Evolutionary conservation across 2,113 vertebrate species (phyloP).

Genomic region (Actenoides hombroni): DNA sequence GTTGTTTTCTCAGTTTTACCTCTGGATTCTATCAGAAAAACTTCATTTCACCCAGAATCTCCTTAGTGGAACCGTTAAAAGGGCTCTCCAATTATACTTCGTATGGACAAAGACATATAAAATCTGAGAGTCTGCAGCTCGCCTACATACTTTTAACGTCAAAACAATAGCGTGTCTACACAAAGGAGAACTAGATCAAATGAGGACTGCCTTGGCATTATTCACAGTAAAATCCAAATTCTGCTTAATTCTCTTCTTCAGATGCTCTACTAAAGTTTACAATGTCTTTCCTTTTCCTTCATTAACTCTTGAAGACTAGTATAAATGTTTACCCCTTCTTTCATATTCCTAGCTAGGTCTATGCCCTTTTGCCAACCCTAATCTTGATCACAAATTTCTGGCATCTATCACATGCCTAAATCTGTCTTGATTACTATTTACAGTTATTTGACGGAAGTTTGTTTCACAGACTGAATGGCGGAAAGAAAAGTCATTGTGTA

Average conservation of each 20-base stretch:
- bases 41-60: background rate
- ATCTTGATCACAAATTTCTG: background rate
- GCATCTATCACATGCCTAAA: accelerated
- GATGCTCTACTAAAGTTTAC: background rate
- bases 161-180: background rate
- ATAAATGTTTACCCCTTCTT: background rate
- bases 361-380: background rate
- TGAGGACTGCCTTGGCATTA: background rate
- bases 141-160: background rate
- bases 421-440: background rate
- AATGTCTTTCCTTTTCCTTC: background rate
- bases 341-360: background rate
- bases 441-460: background rate
- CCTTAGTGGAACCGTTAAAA: background rate
- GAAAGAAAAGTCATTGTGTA: background rate
- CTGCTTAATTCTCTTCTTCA: background rate
- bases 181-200: background rate
- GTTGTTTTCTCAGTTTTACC: background rate
- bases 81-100: background rate
- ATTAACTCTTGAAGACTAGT: background rate
- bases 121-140: background rate
- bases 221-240: background rate
- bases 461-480: background rate
- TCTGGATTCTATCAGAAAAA: background rate
- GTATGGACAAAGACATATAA: background rate